Evolutionary conservation across 2,888 invertebrate genomes (phyloP), one percentile per base, ranked within the genome.

Genomic region (Ennomos fuscantarius): DNA sequence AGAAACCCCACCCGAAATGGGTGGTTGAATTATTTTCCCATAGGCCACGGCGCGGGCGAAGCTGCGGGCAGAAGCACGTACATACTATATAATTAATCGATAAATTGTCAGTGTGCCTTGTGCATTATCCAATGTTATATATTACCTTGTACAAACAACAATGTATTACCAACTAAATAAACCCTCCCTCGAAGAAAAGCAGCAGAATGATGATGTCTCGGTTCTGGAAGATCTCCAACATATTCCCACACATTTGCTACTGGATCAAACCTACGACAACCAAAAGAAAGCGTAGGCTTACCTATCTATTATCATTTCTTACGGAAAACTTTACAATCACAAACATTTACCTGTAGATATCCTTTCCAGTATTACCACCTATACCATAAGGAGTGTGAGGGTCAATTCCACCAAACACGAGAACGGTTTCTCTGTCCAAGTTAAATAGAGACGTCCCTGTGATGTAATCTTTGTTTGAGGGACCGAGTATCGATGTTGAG

Each of bases 391-490:
- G 78, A 10, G 86, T 87, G 69, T 94, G 94, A 6, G 95, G 95
- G 79, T 96, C 95, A 24, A 94, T 93, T 2, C 96, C 96, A 6
- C 95, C 96, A 70, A 96, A 95, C 11, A 95, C 93, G 9, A 95
- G 79, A 5, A 95, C 93, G 0, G 94, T 93, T 72, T 95, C 95
- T 33, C 93, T 84, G 48, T 94, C 94, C 73, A 90, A 87, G 65
- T 93, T 92, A 72, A 93, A 94, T 1, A 94, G 79, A 0, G 94
- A 94, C 0, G 88, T 89, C 32, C 93, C 92, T 0, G 81, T 65
- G 8, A 88, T 83, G 69, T 93, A 93, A 67, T 88, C 88, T 68
- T 91, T 92, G 49, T 90, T 90, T 0, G 89, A 81, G 0, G 92
- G 91, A 0, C 92, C 92, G 10, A 92, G 78, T 13, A 90, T 79